Evolutionary conservation across 2,797 vertebrate species (phyloP).

Genomic region (Lophius americanus): DNA sequence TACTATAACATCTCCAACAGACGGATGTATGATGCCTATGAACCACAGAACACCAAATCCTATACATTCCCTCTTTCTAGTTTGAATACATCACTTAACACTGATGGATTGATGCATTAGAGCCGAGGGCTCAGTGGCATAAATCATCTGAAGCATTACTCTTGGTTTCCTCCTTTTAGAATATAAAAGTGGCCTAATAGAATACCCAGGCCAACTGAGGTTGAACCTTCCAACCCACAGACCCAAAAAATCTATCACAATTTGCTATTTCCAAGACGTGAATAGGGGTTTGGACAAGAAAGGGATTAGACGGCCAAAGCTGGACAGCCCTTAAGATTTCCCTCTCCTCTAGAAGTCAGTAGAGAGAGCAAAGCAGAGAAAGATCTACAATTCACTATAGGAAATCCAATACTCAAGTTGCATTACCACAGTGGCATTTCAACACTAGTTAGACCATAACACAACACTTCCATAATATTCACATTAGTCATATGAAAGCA

Average conservation of each 20-base stretch:
- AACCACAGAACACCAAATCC: constrained; percentile 36
- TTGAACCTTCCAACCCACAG: constrained; percentile 59
- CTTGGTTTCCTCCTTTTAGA: constrained; percentile 45
- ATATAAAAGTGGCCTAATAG: constrained; percentile 66
- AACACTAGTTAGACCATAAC: constrained; percentile 36
- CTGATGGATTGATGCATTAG: constrained; percentile 44
- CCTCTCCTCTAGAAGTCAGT: constrained; percentile 21
- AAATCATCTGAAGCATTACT: constrained; percentile 47
- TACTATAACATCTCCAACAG: constrained; percentile 21
- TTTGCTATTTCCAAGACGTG: constrained; percentile 63
- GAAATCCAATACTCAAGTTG: neutral
- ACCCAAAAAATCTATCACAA: constrained; percentile 57
- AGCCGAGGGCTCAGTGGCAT: constrained; percentile 36
- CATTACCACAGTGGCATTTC: constrained; percentile 30
- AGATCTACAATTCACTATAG: constrained; percentile 20
- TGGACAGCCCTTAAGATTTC: constrained; percentile 39
- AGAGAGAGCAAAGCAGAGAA: constrained; percentile 3
- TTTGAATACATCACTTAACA: constrained; percentile 34
- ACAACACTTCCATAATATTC: constrained; percentile 38
- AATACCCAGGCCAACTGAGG: constrained; percentile 69
- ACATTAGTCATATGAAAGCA: constrained; percentile 31
- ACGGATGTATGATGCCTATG: constrained; percentile 32
- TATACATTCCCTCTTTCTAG: constrained; percentile 12
- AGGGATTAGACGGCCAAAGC: constrained; percentile 51
- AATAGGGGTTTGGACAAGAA: constrained; percentile 53